Conservation (phyloP, 2,113 vertebrate species). For the Mystacornis crossleyi region DNA sequence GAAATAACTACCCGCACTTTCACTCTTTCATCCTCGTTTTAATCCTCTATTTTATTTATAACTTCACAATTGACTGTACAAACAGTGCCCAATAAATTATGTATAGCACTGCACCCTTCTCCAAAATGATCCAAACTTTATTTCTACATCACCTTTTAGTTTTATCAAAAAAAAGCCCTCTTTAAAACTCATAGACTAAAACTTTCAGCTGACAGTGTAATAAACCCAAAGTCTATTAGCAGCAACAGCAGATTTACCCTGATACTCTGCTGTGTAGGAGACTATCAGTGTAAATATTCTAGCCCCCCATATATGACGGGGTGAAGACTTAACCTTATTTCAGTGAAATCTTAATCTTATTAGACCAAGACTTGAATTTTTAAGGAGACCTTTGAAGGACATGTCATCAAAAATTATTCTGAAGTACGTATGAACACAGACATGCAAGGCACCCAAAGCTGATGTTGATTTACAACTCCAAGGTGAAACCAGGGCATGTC, state of each 20-base stretch:
- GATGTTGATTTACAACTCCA: neutral
- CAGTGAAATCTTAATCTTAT: neutral
- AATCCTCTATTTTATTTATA: slow-evolving; percentile 41
- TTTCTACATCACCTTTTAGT: neutral
- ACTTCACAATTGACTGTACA: slow-evolving; percentile 12
- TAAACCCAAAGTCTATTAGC: neutral
- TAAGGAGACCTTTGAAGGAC: neutral
- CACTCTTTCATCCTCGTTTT: slow-evolving; percentile 8
- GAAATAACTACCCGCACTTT: neutral
- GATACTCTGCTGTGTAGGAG: neutral
- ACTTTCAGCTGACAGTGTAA: neutral
- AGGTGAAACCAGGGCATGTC: neutral
- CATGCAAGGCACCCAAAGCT: neutral
- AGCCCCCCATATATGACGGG: neutral
- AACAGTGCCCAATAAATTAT: slow-evolving; percentile 40
- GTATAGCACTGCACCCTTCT: neutral
- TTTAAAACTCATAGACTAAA: neutral
- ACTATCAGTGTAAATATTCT: neutral
- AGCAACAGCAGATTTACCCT: neutral
- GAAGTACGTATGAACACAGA: neutral
- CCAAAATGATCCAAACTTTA: neutral
- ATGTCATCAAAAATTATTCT: neutral
- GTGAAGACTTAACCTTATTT: neutral
- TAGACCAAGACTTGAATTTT: neutral
- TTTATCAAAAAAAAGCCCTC: neutral